These are phyloP conservation scores for honey bee (Apis mellifera) DNA, from an alignment of 1,140 invertebrate species.

Conservation along the genomic window DNA sequence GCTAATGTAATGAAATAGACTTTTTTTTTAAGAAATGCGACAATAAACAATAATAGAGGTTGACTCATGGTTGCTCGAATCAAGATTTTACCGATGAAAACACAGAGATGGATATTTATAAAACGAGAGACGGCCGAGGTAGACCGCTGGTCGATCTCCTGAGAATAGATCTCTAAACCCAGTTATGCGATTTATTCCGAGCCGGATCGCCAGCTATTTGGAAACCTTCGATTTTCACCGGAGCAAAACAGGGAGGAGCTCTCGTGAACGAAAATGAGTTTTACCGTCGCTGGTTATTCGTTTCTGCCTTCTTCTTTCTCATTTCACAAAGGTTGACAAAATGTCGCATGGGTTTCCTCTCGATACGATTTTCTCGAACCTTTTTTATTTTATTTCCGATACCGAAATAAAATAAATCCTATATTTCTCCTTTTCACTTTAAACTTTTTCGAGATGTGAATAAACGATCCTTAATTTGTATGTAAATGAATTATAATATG, in stretches of 20 bases:
- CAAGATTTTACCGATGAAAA: constrained; percentile 42
- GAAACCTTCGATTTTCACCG: constrained; percentile 38
- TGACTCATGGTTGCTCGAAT: constrained; percentile 60
- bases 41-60: constrained; percentile 50
- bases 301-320: background rate
- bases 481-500: too few relatives aligned
- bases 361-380: too few relatives aligned
- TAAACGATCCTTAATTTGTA: too few relatives aligned
- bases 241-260: background rate
- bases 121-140: constrained; percentile 60
- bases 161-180: constrained; percentile 74
- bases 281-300: background rate
- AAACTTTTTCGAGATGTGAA: background rate
- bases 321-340: background rate
- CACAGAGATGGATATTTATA: constrained; percentile 73
- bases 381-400: background rate
- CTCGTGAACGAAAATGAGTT: background rate
- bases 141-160: constrained; percentile 70
- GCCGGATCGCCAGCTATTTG: constrained; percentile 59
- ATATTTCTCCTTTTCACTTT: background rate
- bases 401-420: background rate
- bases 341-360: background rate
- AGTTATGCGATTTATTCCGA: constrained; percentile 75
- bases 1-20: background rate
- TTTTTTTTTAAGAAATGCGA: constrained; percentile 69